These are phyloP conservation scores for Linnaemya tessellans DNA, from an alignment of 2,888 invertebrate genomes.

Conservation along the genomic window DNA sequence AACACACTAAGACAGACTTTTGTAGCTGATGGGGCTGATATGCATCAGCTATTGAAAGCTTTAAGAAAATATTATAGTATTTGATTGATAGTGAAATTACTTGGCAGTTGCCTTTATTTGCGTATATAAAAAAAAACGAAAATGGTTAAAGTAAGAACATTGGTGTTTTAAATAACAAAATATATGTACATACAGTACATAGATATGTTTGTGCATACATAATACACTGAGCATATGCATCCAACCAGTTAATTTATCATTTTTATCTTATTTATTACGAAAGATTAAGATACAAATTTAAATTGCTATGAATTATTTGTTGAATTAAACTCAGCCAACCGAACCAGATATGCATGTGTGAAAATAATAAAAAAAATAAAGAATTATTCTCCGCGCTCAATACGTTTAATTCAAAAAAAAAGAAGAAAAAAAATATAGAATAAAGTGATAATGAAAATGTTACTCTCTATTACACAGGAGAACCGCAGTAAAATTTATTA, in stretches of 20 bases:
- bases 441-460: conserved; percentile 35
- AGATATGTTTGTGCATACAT: background rate
- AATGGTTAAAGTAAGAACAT: conserved; percentile 68
- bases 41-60: conserved; percentile 43
- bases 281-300: conserved; percentile 58
- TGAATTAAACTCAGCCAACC: conserved; percentile 27
- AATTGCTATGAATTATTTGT: conserved; percentile 18
- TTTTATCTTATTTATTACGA: conserved; percentile 55
- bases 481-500: conserved; percentile 50
- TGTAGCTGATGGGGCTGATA: conserved; percentile 52
- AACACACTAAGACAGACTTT: conserved; percentile 48
- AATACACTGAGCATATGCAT: background rate
- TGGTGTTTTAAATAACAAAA: conserved; percentile 1
- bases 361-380: conserved; percentile 36
- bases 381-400: conserved; percentile 15
- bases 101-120: conserved; percentile 19
- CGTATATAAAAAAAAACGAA: conserved; percentile 25
- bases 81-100: conserved; percentile 63
- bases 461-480: conserved; percentile 36
- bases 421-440: background rate
- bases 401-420: conserved; percentile 8
- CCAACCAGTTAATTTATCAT: background rate
- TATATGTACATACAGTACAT: background rate
- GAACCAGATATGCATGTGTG: conserved; percentile 51
- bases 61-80: conserved; percentile 25